Percentiles rank a stretch among this genome's conserved stretches.
phyloP scores from a whole-genome alignment of 2,888 invertebrate genomes.

The Marronus borbonicus region DNA sequence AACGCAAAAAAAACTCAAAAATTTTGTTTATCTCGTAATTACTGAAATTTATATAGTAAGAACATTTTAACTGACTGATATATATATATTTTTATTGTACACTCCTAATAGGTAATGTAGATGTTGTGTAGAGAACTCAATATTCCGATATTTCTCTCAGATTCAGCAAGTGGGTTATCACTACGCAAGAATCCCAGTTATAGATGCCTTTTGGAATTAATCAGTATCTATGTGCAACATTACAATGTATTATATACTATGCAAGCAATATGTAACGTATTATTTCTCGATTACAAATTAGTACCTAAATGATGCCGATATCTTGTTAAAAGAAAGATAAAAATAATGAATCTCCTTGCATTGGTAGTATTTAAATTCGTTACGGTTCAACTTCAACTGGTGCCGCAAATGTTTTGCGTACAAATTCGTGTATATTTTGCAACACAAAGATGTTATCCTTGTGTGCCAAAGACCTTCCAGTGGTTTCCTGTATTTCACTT shows the following conservation, averaged over 20 bases:
- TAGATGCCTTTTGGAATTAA: too few relatives aligned
- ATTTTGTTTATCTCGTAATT: background rate
- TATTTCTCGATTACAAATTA: background rate
- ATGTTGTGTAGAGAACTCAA: too few relatives aligned
- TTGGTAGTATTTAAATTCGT: too few relatives aligned
- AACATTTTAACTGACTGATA: conserved; percentile 3
- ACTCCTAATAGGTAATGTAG: too few relatives aligned
- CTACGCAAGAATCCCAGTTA: too few relatives aligned
- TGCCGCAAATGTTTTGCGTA: conserved; percentile 11
- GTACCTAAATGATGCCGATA: background rate
- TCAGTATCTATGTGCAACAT: too few relatives aligned
- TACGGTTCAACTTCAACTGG: too few relatives aligned
- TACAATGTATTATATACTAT: too few relatives aligned
- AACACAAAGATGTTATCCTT: conserved; percentile 42
- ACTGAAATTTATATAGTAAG: background rate
- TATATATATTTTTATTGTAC: background rate
- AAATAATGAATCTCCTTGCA: background rate
- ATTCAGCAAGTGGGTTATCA: too few relatives aligned
- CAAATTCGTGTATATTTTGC: background rate
- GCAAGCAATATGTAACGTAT: background rate
- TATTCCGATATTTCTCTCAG: too few relatives aligned
- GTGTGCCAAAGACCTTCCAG: conserved; percentile 42
- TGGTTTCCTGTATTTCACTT: background rate
- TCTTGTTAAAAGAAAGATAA: background rate
- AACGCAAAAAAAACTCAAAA: background rate